Base-by-base conservation (phyloP, 2,797 vertebrate genomes). In the Neosilurus hyrtlii region DNA sequence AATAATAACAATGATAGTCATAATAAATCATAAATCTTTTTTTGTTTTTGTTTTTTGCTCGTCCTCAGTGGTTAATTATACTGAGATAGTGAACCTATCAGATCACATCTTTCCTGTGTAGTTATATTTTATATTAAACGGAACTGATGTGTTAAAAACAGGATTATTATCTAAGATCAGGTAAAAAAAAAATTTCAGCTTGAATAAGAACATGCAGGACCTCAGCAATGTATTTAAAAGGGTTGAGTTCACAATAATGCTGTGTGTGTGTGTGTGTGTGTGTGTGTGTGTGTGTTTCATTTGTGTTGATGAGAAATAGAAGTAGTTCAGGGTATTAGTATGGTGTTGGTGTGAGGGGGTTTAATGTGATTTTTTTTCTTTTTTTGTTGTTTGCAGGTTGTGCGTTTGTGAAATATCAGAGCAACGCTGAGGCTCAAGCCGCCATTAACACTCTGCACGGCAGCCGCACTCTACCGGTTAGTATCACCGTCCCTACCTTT, bases 351-450 rank as follows among this genome's bases (percentile, higher is more conserved):
- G 65, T 66, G n/a, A 30, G 8, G 2, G n/a, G 20, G 20, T n/a
- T 52, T 68, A 15, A n/a, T 83, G 86, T 85, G 80, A 85, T 83
- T 43, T 80, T 51, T 61, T 68, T 56, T 68, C 26, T 51, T 89
- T 88, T 87, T 87, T 89, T 91, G 89, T 90, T 59, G 73, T 85
- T 86, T 86, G 77, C 87, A 95, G 94, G 94, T 85, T 98, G 97
- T 63, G 97, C 97, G 86, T 98, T 98, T 88, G 97, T 98, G 89
- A 98, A 97, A 92, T 98, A 96, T 92, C 96, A 97, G 93, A 96
- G 94, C 91, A 94, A 94, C 80, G 92, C 92, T 83, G 93, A 94
- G 89, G 93, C 94, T 75, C 94, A 94, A 88, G 92, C 94, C 14
- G 93, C 94, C 86, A 94, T 94, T 88, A 94, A 92, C 54, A 84